Conservation (phyloP, 1,140 invertebrate genomes). For the Camponotus pennsylvanicus region DNA sequence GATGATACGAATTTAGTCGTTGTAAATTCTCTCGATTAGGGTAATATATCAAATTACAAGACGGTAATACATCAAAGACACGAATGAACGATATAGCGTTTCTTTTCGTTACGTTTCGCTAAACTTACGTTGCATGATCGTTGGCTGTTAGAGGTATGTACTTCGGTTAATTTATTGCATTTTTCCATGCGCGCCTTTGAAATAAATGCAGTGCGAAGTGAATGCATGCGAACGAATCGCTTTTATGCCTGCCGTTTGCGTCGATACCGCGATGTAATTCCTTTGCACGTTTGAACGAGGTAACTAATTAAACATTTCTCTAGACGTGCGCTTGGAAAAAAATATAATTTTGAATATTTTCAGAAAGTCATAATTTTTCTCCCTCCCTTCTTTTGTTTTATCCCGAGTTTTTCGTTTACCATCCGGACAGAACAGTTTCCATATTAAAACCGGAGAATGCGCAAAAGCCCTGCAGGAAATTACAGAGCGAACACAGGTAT, state of each 20-base stretch:
- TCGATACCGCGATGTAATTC: background rate
- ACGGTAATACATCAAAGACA: slow-evolving; percentile 39
- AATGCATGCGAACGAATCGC: slow-evolving; percentile 44
- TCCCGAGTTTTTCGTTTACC: slow-evolving; percentile 1
- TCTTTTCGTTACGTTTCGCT: slow-evolving; percentile 1
- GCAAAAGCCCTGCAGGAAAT: slow-evolving; percentile 19
- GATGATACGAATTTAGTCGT: slow-evolving; percentile 9
- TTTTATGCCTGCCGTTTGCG: slow-evolving; percentile 9
- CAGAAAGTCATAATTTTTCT: slow-evolving; percentile 1
- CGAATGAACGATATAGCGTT: slow-evolving; percentile 39
- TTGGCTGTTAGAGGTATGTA: slow-evolving; percentile 49
- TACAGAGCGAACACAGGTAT: slow-evolving; percentile 24
- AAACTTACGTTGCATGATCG: slow-evolving; percentile 59
- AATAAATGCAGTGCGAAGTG: slow-evolving; percentile 53
- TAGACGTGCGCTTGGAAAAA: background rate
- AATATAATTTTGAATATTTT: slow-evolving; percentile 16
- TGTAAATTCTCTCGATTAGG: slow-evolving; percentile 9
- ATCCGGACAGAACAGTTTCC: background rate
- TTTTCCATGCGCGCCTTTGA: slow-evolving; percentile 55
- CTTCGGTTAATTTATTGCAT: slow-evolving; percentile 66
- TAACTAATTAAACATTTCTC: background rate
- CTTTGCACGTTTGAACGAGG: background rate
- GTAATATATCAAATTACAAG: slow-evolving; percentile 24
- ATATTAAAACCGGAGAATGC: slow-evolving; percentile 7
- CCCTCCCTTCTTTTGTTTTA: background rate